Base-by-base conservation (phyloP, 2,797 vertebrate genomes). In the Choloepus didactylus region DNA sequence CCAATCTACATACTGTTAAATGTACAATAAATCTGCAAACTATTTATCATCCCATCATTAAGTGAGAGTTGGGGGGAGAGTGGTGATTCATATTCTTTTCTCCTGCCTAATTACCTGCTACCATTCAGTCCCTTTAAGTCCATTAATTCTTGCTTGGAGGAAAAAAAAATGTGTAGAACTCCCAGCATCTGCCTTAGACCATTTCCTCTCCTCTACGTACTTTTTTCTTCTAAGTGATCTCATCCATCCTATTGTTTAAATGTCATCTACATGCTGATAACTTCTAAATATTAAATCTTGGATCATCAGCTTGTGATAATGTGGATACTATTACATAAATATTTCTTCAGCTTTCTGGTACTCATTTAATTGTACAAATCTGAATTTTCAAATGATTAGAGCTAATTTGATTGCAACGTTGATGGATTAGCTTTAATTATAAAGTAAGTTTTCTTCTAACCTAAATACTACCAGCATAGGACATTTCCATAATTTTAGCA, bases 361-460 rank as follows among this genome's bases (percentile, higher is more conserved):
- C 84, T 94, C 5, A 80, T 18, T 95, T 92, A 85, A 38, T 69
- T 96, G 27, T 87, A 15, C 2, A 62, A 94, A 75, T 25, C 44
- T 38, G n/a, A 90, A 38, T 46, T 96, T 95, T 96, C 66, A 87
- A 97, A 59, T 94, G 25, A 97, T 81, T 89, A 87, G 18, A 87
- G 46, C 38, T 93, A 95, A 83, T 97, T 93, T 89, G 44, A 31
- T 75, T 93, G 81, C 46, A 76, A 3, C 91, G 10, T 25, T 44
- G 10, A 81, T 76, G 14, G 4, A 88, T 91, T 91, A 84, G 16
- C 18, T 96, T 44, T 96, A 95, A 95, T 77, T 89, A 94, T 46
- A 29, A 92, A 29, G 35, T 59, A 93, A 94, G 49, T 27, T 21
- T 84, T 69, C 3, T 27, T 18, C 35, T 90, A 54, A 76, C n/a